Conservation (phyloP, 2,113 vertebrate species). For the Centrocercus urophasianus region DNA sequence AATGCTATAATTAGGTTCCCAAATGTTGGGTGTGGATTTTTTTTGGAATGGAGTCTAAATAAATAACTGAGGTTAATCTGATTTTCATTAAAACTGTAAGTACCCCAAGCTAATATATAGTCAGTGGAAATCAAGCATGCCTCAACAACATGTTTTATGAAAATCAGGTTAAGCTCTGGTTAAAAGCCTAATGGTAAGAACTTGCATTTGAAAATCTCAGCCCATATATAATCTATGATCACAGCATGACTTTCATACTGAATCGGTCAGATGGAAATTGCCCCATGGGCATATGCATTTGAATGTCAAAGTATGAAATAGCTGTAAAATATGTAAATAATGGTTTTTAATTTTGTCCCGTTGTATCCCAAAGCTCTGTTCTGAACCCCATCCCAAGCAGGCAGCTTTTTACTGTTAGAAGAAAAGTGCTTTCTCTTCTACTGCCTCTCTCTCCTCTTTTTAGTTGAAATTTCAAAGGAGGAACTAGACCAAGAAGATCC, state of each 20-base stretch:
- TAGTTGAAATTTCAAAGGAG: constrained; percentile 66
- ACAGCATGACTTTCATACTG: background rate
- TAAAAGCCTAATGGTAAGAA: constrained; percentile 6
- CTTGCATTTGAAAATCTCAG: background rate
- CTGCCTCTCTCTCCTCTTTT: background rate
- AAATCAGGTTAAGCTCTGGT: constrained; percentile 29
- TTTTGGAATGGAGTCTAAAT: constrained; percentile 11
- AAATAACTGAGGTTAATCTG: constrained; percentile 44
- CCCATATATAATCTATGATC: background rate
- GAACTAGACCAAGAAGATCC: constrained; percentile 82
- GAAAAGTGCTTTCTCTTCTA: constrained; percentile 17
- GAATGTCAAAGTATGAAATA: constrained; percentile 35
- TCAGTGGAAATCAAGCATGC: constrained; percentile 18
- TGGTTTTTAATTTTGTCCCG: constrained; percentile 8
- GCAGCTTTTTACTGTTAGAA: background rate
- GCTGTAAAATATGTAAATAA: constrained; percentile 14
- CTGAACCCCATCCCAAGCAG: background rate
- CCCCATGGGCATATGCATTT: background rate
- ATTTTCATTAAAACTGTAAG: constrained; percentile 29
- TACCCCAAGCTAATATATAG: constrained; percentile 6
- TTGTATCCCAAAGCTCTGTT: background rate
- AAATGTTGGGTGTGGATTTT: constrained; percentile 6
- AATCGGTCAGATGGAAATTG: constrained; percentile 19
- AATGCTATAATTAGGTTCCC: background rate
- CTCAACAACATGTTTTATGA: background rate